These are phyloP conservation scores for Pionites leucogaster DNA, from an alignment of 2,113 vertebrate species.

Conservation along the genomic window DNA sequence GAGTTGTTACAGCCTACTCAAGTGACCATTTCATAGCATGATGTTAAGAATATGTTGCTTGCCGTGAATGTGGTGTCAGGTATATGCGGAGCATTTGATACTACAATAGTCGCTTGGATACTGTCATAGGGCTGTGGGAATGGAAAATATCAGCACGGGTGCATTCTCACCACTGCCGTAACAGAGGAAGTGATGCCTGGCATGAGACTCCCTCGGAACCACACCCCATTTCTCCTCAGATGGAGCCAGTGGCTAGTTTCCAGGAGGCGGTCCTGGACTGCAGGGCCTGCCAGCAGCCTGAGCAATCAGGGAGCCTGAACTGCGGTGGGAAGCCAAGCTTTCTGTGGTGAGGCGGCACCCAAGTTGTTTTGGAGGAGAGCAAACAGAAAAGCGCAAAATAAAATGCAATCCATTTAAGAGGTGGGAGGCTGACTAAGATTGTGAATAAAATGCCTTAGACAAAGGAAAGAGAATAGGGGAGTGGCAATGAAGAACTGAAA, in stretches of 20 bases:
- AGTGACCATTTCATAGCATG: neutral
- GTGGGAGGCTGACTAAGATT: constrained; percentile 15
- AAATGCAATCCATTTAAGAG: neutral
- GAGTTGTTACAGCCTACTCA: neutral
- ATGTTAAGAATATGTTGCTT: neutral
- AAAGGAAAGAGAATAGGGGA: neutral
- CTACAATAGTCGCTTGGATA: neutral
- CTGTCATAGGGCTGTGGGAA: neutral
- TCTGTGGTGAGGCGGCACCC: neutral
- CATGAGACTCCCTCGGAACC: neutral
- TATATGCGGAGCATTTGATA: neutral
- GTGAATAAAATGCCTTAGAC: neutral
- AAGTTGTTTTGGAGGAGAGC: neutral
- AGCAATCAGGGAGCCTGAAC: neutral
- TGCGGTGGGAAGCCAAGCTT: neutral
- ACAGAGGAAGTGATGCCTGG: constrained; percentile 12
- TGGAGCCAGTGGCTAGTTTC: neutral
- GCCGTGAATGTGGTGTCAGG: neutral
- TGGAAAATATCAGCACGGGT: neutral
- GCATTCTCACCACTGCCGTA: neutral
- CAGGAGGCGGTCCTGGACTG: neutral
- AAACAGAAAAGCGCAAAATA: neutral
- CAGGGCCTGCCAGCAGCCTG: neutral
- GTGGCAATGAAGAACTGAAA: neutral
- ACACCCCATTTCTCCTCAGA: accelerated